A percentile compares a stretch with the other conserved stretches of the same genome.
Evolutionary conservation across 2,797 vertebrate genomes (phyloP).

Genomic region (Gephyroberyx darwinii): DNA sequence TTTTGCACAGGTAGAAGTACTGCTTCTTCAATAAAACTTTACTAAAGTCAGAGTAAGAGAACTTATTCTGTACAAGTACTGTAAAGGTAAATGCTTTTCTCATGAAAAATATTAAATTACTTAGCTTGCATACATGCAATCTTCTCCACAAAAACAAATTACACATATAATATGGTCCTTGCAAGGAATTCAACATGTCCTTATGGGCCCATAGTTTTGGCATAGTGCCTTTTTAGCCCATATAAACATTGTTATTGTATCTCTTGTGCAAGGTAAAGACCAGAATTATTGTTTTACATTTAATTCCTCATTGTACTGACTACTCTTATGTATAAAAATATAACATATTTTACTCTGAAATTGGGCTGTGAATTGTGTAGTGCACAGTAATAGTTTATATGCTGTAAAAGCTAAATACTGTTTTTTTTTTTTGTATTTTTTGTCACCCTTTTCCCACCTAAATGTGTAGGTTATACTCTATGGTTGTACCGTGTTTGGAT

Average conservation of each 20-base stretch:
- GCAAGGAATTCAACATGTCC: background rate
- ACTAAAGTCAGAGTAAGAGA: too few species aligned
- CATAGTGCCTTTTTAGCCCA: background rate
- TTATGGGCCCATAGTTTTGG: background rate
- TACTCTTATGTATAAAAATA: background rate
- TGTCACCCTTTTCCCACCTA: too few species aligned
- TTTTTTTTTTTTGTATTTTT: too few species aligned
- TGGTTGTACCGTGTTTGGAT: background rate
- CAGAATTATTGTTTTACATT: background rate
- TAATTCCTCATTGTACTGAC: too few species aligned
- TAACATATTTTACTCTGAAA: too few species aligned
- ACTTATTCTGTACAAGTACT: too few species aligned
- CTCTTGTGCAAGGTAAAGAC: too few species aligned
- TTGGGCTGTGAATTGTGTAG: background rate
- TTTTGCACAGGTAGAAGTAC: background rate
- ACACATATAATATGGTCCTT: background rate
- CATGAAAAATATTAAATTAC: background rate
- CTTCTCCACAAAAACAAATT: background rate
- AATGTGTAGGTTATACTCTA: too few species aligned
- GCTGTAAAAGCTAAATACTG: background rate
- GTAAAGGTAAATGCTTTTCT: background rate
- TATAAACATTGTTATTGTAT: background rate
- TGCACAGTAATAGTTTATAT: background rate
- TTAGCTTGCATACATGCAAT: background rate
- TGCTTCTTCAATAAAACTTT: background rate